These are phyloP conservation scores for Cygnus atratus DNA, from an alignment of 2,113 vertebrate species.

Conservation along the genomic window DNA sequence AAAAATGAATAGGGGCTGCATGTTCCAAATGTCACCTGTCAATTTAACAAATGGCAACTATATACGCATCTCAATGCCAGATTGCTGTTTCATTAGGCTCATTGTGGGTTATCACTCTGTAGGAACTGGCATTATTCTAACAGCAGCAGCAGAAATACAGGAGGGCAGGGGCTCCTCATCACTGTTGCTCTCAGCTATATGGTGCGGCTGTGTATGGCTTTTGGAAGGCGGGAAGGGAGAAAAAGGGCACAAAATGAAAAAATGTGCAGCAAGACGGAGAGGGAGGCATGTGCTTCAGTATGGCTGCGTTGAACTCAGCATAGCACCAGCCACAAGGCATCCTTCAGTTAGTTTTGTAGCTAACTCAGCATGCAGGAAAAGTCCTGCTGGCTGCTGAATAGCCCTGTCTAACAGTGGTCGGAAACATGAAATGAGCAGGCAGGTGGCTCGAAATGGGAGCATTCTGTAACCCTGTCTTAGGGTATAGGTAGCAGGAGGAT, in stretches of 20 bases:
- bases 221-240: not conserved
- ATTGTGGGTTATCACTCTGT: not conserved
- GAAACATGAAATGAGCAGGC: not conserved
- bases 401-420: rapidly evolving
- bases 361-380: rapidly evolving
- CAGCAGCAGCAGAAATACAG: not conserved
- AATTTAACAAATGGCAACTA: slow-evolving; percentile 55
- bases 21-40: slow-evolving; percentile 59
- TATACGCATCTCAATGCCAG: slow-evolving; percentile 32
- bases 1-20: slow-evolving; percentile 42
- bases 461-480: not conserved
- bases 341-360: not conserved
- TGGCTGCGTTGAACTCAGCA: rapidly evolving
- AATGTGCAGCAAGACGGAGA: rapidly evolving
- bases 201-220: not conserved
- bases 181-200: not conserved
- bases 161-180: not conserved
- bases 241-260: not conserved
- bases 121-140: not conserved
- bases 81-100: slow-evolving; percentile 51
- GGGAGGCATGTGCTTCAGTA: rapidly evolving
- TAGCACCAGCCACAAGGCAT: rapidly evolving
- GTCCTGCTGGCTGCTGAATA: not conserved
- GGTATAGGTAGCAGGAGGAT: not conserved
- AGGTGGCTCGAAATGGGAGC: not conserved